These are phyloP conservation scores for Potorous gilbertii DNA, from an alignment of 2,797 vertebrate genomes.

Conservation along the genomic window DNA sequence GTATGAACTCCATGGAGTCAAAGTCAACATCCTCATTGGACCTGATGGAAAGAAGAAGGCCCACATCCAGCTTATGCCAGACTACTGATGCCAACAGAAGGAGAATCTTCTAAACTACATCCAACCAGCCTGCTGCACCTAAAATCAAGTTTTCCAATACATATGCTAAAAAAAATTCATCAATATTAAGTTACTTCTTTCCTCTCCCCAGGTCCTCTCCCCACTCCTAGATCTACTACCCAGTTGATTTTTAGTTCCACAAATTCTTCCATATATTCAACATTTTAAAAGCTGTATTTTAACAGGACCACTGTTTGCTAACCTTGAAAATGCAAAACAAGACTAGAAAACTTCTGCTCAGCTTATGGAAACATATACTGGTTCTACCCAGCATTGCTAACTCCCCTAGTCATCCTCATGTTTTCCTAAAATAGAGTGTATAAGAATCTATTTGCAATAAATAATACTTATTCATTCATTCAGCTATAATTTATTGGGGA, in stretches of 20 bases:
- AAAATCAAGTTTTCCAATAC: background rate
- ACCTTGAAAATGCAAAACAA: background rate
- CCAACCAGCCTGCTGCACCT: background rate
- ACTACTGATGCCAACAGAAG: background rate
- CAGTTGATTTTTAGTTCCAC: background rate
- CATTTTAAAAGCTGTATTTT: background rate
- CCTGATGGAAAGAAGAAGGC: constrained; percentile 93
- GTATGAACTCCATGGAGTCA: constrained; percentile 90
- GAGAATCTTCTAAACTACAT: background rate
- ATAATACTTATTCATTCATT: background rate
- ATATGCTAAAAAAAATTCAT: background rate
- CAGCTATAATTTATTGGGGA: background rate
- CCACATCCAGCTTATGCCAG: background rate
- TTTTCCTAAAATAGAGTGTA: background rate
- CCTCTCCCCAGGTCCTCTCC: background rate
- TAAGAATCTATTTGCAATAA: background rate
- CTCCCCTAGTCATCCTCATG: background rate
- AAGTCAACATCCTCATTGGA: constrained; percentile 92
- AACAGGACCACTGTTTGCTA: background rate
- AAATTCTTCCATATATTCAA: background rate
- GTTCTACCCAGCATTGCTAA: background rate
- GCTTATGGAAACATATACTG: too few relatives aligned
- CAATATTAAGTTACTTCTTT: background rate
- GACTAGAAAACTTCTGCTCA: background rate
- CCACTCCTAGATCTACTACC: background rate